phyloP scores from a whole-genome alignment of 2,113 vertebrate species.

The Okapia johnstoni region DNA sequence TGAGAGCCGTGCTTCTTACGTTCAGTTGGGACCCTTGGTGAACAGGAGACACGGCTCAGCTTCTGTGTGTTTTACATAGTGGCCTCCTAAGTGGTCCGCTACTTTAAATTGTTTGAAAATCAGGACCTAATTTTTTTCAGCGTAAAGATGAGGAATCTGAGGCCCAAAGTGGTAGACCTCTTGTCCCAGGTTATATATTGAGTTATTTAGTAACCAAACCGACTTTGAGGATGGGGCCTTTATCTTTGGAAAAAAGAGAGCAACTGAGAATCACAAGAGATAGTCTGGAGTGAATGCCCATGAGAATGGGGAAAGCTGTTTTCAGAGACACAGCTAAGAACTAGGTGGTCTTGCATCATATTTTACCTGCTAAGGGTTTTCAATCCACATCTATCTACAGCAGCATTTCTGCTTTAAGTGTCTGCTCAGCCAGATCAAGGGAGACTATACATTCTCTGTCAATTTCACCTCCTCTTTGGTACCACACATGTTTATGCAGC shows the following conservation, averaged over 20 bases:
- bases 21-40: neutral
- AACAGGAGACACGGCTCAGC: neutral
- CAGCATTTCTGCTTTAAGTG: rapidly evolving
- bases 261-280: neutral
- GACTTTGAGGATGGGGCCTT: neutral
- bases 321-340: neutral
- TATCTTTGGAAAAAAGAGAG: neutral
- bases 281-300: neutral
- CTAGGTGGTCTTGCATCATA: neutral
- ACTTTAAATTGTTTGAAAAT: neutral
- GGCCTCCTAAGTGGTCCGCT: neutral
- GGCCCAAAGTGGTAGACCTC: neutral
- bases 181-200: neutral
- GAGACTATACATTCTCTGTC: neutral
- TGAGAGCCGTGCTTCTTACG: neutral
- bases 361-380: neutral
- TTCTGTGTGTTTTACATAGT: neutral
- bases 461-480: neutral
- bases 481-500: neutral
- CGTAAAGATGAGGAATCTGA: neutral
- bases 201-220: neutral
- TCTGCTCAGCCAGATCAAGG: neutral
- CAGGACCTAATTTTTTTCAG: neutral
- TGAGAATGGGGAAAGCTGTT: neutral
- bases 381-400: neutral